Evolutionary conservation across 1,140 invertebrate genomes (phyloP).

Genomic region (Phthorimaea operculella): DNA sequence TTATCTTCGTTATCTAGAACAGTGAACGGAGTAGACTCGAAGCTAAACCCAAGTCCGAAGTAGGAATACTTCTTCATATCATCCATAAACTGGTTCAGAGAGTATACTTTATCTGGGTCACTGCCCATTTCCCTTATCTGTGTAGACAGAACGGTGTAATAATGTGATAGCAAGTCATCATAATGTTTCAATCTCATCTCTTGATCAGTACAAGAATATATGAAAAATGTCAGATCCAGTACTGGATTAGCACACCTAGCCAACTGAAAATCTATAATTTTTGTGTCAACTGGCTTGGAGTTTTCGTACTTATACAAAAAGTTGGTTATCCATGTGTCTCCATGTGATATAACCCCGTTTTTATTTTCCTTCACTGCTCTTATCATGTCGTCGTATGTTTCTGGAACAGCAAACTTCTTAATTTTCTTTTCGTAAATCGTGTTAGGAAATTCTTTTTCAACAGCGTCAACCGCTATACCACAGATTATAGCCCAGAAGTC

Average conservation of each 20-base stretch:
- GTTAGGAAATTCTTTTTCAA: constrained; percentile 71
- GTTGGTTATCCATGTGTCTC: constrained; percentile 80
- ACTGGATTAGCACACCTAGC: constrained; percentile 70
- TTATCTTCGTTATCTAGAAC: constrained; percentile 70
- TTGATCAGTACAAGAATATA: constrained; percentile 73
- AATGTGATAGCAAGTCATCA: constrained; percentile 68
- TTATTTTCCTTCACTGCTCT: constrained; percentile 31
- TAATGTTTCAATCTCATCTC: constrained; percentile 69
- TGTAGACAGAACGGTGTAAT: constrained; percentile 68
- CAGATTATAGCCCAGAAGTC: constrained; percentile 68
- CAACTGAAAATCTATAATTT: constrained; percentile 79
- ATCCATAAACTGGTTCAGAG: constrained; percentile 60
- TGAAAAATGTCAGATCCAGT: constrained; percentile 71
- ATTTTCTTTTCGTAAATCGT: constrained; percentile 70
- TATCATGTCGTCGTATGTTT: constrained; percentile 49
- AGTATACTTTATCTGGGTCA: constrained; percentile 69
- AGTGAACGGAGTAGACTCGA: constrained; percentile 73
- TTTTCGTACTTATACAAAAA: constrained; percentile 71
- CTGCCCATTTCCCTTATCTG: constrained; percentile 71
- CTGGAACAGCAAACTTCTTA: constrained; percentile 65
- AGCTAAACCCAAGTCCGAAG: constrained; percentile 71
- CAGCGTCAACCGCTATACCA: constrained; percentile 70
- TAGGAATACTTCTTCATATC: constrained; percentile 72
- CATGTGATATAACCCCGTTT: constrained; percentile 73
- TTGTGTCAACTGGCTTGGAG: constrained; percentile 58